phyloP scores from a whole-genome alignment of 2,888 invertebrate species.

The Biston betularia region DNA sequence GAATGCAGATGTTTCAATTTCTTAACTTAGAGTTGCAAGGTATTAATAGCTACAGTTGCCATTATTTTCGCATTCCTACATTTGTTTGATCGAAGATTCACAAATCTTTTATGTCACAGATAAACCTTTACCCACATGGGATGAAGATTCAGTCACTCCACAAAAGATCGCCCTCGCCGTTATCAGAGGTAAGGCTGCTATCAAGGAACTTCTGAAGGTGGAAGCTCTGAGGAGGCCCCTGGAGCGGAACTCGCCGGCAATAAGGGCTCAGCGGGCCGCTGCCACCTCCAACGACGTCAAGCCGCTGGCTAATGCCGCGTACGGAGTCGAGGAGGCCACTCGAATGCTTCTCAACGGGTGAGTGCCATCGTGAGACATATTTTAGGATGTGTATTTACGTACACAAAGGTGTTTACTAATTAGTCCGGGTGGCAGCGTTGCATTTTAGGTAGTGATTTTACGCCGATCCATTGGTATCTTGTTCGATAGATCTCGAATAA shows the following conservation, averaged over 20 bases:
- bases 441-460: too few species aligned
- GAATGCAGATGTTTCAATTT: too few species aligned
- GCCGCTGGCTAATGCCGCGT: conserved; percentile 88
- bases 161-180: conserved; percentile 81
- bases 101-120: conserved; percentile 47
- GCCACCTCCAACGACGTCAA: conserved; percentile 87
- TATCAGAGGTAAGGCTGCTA: conserved; percentile 83
- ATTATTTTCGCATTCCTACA: too few species aligned
- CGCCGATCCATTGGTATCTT: too few species aligned
- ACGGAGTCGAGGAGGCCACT: conserved; percentile 90
- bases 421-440: too few species aligned
- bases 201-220: conserved; percentile 83
- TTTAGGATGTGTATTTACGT: background rate
- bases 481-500: too few species aligned
- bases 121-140: conserved; percentile 60
- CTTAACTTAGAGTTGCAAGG: too few species aligned
- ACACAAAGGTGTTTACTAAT: too few species aligned
- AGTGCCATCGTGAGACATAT: conserved; percentile 45
- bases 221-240: conserved; percentile 82
- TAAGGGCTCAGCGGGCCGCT: conserved; percentile 89
- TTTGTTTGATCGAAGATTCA: background rate
- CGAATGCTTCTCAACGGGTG: conserved; percentile 83
- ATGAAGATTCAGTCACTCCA: conserved; percentile 57
- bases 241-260: conserved; percentile 87
- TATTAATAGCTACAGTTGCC: too few species aligned